Base-by-base conservation (phyloP, 2,797 vertebrate genomes). In the Petrocephalus schoutedeni region DNA sequence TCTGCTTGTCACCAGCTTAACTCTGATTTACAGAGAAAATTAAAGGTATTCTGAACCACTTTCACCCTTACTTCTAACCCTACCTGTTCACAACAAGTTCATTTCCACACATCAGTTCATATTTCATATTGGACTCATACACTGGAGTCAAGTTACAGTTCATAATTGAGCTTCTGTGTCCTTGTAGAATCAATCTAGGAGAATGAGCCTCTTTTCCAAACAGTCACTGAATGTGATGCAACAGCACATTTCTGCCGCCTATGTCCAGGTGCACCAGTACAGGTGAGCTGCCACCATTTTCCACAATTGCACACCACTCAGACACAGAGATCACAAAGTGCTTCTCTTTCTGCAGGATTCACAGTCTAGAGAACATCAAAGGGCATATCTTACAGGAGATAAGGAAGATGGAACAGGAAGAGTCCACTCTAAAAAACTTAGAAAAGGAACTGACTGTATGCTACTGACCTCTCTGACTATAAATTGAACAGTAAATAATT, bases 371-470 rank as follows among this genome's bases (percentile, higher is more conserved):
- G 21, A 92, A 95, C 87, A 94, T 98, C 89, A 94, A 95, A 87
- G 91, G 91, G 59, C 92, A 92, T 88, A 94, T 99, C 36, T 59
- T 93, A 89, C 95, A 97, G 32, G 97, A 98, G 90, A 94, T 99
- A 61, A 92, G 95, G 88, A 96, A 91, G 36, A 93, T 97, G 94
- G 97, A 99, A 92, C 96, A 96, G 92, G 95, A 96, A 89, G 95
- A 96, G 87, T 92, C 92, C 59, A 90, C 93, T 67, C 93, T 99
- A 90, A 96, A 94, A 93, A 94, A 88, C 91, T 95, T 98, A 94
- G 97, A 99, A 88, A 97, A 97, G 91, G 97, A 99, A 87, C 93
- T 98, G 91, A 93, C 19, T 89, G 98, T 99, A 95, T 89, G 95
- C 91, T 28, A 89, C 91, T 91, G 45, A 59, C 56, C 88, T 61